Base-by-base conservation (phyloP, 1,140 invertebrate genomes). In the Atta cephalotes region DNA sequence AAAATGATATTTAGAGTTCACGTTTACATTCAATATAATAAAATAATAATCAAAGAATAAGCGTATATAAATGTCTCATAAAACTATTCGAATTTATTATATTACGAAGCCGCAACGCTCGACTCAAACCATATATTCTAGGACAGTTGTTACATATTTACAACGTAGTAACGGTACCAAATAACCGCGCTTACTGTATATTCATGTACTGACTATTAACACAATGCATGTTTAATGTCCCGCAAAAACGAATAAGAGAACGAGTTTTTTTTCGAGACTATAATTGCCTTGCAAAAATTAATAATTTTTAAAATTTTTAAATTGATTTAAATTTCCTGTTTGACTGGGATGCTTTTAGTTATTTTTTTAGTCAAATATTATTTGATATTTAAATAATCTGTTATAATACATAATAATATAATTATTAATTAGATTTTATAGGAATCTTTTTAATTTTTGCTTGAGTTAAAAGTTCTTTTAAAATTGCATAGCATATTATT, bases 91-190 rank as follows among this genome's bases (percentile, higher is more conserved):
- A 56, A 56, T 21, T 81, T 71, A 56, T 70, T 16, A 31, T 79
- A 66, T 49, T 21, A 45, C 14, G 35, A 72, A 71, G 7, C 6
- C 31, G 21, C 79, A 68, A 53, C 28, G 31, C 70, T 70, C 31
- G n/a, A 53, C 62, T 53, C 14, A 18, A 53, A 35, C 3, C 31
- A 53, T 12, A 7, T 53, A 80, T 80, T 80, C 63, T 68, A 51
- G 77, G 77, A 35, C 45, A 60, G 77, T 58, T 62, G 60, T 79
- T 80, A 80, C 77, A 80, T 80, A 80, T 81, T 81, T 71, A 60
- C 31, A 81, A 45, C 21, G 21, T 45, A 16, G 51, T 81, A 81
- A 81, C 79, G 63, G 78, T 70, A 81, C 18, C 21, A 58, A 35
- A 72, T 71, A 81, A 71, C 21, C 35, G 66, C 51, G 21, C 58